These are phyloP conservation scores for Proteles cristata DNA, from an alignment of 2,113 vertebrate species.

Conservation along the genomic window DNA sequence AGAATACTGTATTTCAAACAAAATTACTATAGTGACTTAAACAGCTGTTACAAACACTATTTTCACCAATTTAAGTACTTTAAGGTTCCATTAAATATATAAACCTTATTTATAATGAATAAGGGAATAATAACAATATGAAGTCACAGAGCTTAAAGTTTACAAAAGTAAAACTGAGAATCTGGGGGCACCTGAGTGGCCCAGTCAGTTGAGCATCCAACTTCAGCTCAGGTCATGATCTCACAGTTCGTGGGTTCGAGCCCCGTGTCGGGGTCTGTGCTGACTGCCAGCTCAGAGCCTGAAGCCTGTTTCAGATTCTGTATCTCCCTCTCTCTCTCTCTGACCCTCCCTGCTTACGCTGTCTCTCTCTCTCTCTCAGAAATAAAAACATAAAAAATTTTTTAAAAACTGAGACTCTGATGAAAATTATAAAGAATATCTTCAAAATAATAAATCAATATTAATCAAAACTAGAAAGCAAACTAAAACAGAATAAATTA, in stretches of 20 bases:
- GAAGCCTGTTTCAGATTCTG: too few species aligned
- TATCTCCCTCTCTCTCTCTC: too few species aligned
- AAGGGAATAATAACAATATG: constrained; percentile 9
- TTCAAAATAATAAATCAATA: constrained; percentile 51
- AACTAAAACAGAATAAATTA: constrained; percentile 42
- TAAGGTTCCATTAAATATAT: not conserved
- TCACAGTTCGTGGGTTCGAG: too few species aligned
- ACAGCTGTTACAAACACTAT: not conserved
- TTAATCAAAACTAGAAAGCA: not conserved
- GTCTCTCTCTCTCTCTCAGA: too few species aligned
- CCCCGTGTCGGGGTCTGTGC: too few species aligned
- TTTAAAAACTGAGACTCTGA: constrained; percentile 16
- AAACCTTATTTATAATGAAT: not conserved
- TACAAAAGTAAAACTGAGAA: constrained; percentile 40
- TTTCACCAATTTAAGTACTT: not conserved
- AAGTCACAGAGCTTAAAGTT: constrained; percentile 8
- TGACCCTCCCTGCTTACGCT: too few species aligned
- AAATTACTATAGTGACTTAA: not conserved
- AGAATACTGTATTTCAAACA: not conserved
- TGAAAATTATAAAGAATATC: not conserved
- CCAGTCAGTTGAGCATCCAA: too few species aligned
- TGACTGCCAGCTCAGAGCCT: too few species aligned
- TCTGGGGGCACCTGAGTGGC: not conserved
- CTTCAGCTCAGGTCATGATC: too few species aligned
- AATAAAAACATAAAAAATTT: too few species aligned